A percentile compares a stretch with the other conserved stretches of the same genome.
These are phyloP conservation scores for Onthophagus sagittarius DNA, from an alignment of 2,888 invertebrate species.

Conservation along the genomic window DNA sequence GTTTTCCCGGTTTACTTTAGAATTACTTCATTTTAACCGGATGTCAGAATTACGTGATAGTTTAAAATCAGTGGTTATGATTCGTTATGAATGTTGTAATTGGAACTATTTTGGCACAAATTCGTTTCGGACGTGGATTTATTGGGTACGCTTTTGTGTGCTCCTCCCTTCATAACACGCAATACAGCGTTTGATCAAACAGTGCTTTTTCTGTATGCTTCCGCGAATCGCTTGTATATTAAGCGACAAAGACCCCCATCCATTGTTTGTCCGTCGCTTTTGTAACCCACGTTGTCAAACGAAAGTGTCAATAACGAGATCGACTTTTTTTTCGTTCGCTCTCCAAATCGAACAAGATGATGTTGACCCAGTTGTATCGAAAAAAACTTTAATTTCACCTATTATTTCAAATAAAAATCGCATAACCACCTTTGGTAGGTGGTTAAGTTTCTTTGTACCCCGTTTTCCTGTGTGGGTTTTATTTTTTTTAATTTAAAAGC, in stretches of 20 bases:
- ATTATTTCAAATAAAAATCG: background rate
- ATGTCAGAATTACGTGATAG: background rate
- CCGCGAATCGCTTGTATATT: conserved; percentile 2
- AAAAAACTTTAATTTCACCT: background rate
- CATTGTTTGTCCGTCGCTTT: conserved; percentile 9
- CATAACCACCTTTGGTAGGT: background rate
- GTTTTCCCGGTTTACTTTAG: background rate
- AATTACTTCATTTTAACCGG: background rate
- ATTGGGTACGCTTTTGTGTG: background rate
- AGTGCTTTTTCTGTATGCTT: background rate
- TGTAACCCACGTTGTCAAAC: conserved; percentile 3
- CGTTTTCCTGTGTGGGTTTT: background rate
- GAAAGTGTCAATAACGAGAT: conserved; percentile 10
- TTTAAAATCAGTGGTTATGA: background rate
- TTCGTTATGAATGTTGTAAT: background rate
- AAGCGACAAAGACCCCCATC: background rate
- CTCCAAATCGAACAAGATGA: background rate
- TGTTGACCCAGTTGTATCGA: background rate
- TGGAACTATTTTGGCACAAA: background rate
- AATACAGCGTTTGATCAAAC: background rate
- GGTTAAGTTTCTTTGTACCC: background rate
- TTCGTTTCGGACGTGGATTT: background rate
- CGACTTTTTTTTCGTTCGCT: background rate
- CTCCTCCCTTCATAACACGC: background rate
- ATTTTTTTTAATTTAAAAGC: background rate